Evolutionary conservation across 2,113 vertebrate genomes (phyloP), one percentile per base, ranked within the genome.

Genomic region (Percopsis transmontana): DNA sequence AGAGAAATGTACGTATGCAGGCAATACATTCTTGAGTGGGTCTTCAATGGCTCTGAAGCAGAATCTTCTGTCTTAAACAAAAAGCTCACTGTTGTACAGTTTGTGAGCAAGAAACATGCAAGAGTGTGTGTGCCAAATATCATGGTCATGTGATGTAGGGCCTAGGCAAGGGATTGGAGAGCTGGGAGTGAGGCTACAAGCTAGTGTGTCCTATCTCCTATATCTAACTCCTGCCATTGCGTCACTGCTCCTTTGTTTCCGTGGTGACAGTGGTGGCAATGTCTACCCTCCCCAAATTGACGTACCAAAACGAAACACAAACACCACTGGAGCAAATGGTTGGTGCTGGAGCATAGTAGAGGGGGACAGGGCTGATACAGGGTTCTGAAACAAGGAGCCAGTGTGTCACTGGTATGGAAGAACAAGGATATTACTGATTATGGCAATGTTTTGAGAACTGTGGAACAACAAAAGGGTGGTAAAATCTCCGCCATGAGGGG

Each of bases 191-290:
- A 33, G 48, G 58, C 20, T 20, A 18, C 40, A 61, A 13, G 44
- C 56, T 55, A 38, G 53, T 54, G 39, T 21, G 55, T 45, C 68
- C 73, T 60, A 3, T 20, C 74, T 57, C 52, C 64, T 71, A 21
- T 47, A 18, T 13, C 27, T 1, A 66, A 40, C 68, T 44, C 47
- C 58, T 52, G 68, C 62, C 38, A 71, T 88, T 79, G 85, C 81
- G 71, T 91, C 89, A 91, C 52, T 52, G n/a, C 55, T 14, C 77
- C 86, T 91, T 92, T 91, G 91, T 92, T 69, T 33, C 56, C 3
- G 41, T 14, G 63, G 62, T 57, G 58, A 92, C 90, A 91, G 92
- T 90, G 89, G 88, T 50, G 61, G 44, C 88, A 88, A 86, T 92
- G 91, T 92, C 83, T 66, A 53, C 53, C 63, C 38, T 65, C n/a